Base-by-base conservation (phyloP, 2,888 invertebrate species). In the Apomyelois bistriatella region DNA sequence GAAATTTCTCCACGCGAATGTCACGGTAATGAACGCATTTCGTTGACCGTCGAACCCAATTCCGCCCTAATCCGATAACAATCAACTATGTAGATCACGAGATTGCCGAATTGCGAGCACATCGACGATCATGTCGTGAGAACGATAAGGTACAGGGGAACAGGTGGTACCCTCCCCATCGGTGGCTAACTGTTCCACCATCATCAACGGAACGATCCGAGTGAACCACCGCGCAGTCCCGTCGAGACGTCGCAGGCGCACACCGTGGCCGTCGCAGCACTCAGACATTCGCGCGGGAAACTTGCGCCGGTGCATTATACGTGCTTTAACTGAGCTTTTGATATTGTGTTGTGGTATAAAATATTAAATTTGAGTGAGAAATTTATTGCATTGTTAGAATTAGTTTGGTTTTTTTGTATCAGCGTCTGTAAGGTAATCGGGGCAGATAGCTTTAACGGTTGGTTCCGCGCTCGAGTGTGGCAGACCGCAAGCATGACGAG, bases 391-490 rank as follows among this genome's bases (percentile, higher is more conserved):
- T 30, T 53, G 62, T 53, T 55, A 57, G 48, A 48, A 57, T 53
- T 58, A 53, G 59, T 65, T 63, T 65, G 66, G 79, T 85, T 85
- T 83, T 38, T 75, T 70, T 67, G 66, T 77, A 75, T 72, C 72
- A 72, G 71, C 71, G 70, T 73, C 74, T 76, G 84, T 79, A 83
- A 81, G 78, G 85, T 88, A 88, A 90, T 89, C 88, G 90, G 90
- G 89, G 89, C 90, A 89, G 84, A 89, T 83, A 90, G 79, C 73
- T 75, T 87, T 89, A 90, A 90, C 90, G 90, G 90, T 90, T 82
- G 87, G 82, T 72, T 85, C 87, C 80, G 85, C 89, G 87, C 82
- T 90, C 85, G 80, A 86, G 83, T 90, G 89, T 86, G 86, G 85
- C 82, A 81, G 87, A 83, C 82, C 82, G 83, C 86, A 85, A 89